Base-by-base conservation (phyloP, 2,888 invertebrate species). In the Andricus quercusramuli region DNA sequence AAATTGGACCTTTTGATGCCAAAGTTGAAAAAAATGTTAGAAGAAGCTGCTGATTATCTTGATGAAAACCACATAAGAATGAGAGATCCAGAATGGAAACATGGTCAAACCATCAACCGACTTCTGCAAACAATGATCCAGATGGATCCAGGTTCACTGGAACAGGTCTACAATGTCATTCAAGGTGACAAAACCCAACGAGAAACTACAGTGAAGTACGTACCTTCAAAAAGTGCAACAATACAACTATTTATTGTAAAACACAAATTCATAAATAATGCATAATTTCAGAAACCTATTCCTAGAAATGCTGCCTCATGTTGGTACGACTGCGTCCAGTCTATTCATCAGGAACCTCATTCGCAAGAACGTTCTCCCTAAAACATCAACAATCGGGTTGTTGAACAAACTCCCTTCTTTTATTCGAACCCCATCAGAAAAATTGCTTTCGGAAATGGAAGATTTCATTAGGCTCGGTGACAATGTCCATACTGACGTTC, bases 301-400 rank as follows among this genome's bases (percentile, higher is more conserved):
- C 84, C 86, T 93, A 78, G 90, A 93, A 79, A 87, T 94, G 78
- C 81, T 94, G n/a, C 93, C 94, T 2, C 89, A 93, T 81, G 91
- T 93, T 32, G 94, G 94, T 20, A 93, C 94, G 8, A 85, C 89
- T 62, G 92, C 93, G 4, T 90, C 93, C 0, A 90, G 91, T 51
- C 84, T 91, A 32, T 93, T 94, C 74, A 91, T 93, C 15, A 88
- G 90, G 78, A 90, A 93, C 78, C 83, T 93, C 8, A 88, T 94
- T 1, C 89, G 88, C 22, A 84, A 90, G 9, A 87, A 90, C 32
- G 88, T 90, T 79, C 85, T 94, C 3, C 85, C 90, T 11, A 90
- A 90, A 13, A 59, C 82, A 22, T 82, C 88, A 2, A 92, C 93
- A 1, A 81, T 91, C 6, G 70, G 88, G 17, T 90, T 94, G 86